Base-by-base conservation (phyloP, 2,113 vertebrate genomes). In the Mugil cephalus region DNA sequence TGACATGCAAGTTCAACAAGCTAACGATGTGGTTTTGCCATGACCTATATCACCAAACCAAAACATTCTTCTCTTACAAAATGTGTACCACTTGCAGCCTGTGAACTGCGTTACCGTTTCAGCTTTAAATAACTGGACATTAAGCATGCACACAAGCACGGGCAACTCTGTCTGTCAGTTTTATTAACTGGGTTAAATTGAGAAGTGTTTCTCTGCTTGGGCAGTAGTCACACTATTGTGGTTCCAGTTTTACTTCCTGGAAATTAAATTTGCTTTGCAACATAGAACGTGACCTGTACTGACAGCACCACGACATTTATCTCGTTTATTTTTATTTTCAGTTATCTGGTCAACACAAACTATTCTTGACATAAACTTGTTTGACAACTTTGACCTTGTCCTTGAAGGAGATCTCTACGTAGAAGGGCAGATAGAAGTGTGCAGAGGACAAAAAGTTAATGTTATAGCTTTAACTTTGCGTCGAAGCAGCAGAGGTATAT, bases 191-290 rank as follows among this genome's bases (percentile, higher is more conserved):
- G 40, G 34, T 53, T 6, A 55, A 67, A 40, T 6, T 50, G 17
- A 56, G 59, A 30, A 14, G 30, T 36, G 39, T 38, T 54, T 54
- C 40, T 45, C 68, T 34, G 54, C 46, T 38, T 12, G 17, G 52
- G 14, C 36, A 40, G 30, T n/a, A 62, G 69, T 35, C 51, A 42
- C 14, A 59, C 50, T 55, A 30, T 21, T 12, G 54, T 24, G 48
- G 18, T 66, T 61, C 40, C 19, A 19, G 46, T 36, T 74, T 67
- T 53, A 64, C 65, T 74, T 86, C 65, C 75, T 59, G 73, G 62
- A 77, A 69, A 53, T 17, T 64, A 3, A 21, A 60, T 62, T 66
- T 66, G 7, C 69, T 42, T 7, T 68, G 62, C 69, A 60, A 17
- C 24, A 34, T 52, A 56, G 53, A 66, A 12, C 13, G 30, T 34